Conservation (phyloP, 2,888 invertebrate species). For the Hirtodrosophila duncani region DNA sequence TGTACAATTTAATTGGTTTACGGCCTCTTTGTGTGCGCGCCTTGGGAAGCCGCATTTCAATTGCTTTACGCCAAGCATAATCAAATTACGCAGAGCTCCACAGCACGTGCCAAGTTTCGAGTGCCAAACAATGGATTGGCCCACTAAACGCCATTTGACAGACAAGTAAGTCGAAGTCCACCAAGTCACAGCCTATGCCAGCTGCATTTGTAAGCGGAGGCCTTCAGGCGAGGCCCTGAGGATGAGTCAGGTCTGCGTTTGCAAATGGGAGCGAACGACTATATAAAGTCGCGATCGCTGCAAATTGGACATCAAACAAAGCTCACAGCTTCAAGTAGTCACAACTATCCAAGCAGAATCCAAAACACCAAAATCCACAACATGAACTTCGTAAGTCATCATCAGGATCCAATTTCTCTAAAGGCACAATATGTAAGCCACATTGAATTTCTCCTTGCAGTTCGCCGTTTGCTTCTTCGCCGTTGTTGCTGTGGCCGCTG, state of each 20-base stretch:
- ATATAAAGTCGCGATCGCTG: slow-evolving; percentile 37
- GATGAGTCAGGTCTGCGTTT: slow-evolving; percentile 32
- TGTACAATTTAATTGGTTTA: slow-evolving; percentile 73
- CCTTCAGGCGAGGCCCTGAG: slow-evolving; percentile 19
- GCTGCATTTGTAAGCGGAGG: slow-evolving; percentile 53
- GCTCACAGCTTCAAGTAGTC: slow-evolving; percentile 49
- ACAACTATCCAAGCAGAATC: slow-evolving; percentile 28
- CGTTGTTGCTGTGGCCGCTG: slow-evolving; percentile 62
- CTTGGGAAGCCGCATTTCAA: slow-evolving; percentile 58
- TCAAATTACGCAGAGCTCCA: slow-evolving; percentile 47
- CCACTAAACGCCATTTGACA: slow-evolving; percentile 32
- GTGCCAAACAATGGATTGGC: slow-evolving; percentile 30
- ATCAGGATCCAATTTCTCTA: background rate
- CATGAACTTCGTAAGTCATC: slow-evolving; percentile 66
- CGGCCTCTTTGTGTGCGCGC: slow-evolving; percentile 49
- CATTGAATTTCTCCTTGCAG: slow-evolving; percentile 25
- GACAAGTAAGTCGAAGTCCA: slow-evolving; percentile 30
- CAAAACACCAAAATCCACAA: slow-evolving; percentile 33
- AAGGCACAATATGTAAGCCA: background rate
- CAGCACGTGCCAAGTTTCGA: slow-evolving; percentile 57
- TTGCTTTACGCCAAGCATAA: slow-evolving; percentile 42
- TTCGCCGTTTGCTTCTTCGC: slow-evolving; percentile 69
- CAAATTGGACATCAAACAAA: slow-evolving; percentile 48
- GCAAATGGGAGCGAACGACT: too few relatives aligned
- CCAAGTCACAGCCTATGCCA: slow-evolving; percentile 40